Evolutionary conservation across 2,113 vertebrate species (phyloP).

Genomic region (Pygoscelis adeliae): DNA sequence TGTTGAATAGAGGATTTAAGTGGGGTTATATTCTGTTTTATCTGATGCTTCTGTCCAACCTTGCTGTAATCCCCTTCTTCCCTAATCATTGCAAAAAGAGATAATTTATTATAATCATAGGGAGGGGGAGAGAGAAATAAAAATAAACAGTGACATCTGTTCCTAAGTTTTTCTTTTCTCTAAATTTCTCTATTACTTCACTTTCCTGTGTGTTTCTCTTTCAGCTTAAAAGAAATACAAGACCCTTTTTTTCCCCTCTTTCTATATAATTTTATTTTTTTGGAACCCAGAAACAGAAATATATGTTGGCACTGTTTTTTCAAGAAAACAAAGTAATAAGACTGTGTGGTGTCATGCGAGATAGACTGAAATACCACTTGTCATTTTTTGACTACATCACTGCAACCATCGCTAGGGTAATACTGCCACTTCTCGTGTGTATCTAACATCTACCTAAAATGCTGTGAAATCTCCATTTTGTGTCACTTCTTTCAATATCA

Average conservation of each 20-base stretch:
- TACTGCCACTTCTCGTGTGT: not conserved
- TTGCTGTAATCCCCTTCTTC: slow-evolving; percentile 2
- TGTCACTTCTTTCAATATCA: not conserved
- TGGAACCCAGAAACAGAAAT: not conserved
- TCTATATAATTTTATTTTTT: not conserved
- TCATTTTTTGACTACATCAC: not conserved
- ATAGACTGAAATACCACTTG: not conserved
- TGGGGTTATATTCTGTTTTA: not conserved
- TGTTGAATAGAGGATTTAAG: not conserved
- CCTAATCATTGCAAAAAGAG: not conserved
- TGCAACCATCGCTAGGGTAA: not conserved
- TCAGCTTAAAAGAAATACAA: not conserved
- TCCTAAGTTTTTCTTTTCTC: not conserved
- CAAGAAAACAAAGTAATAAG: not conserved
- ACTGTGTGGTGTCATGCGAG: not conserved
- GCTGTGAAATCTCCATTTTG: not conserved
- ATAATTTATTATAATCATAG: slow-evolving; percentile 13
- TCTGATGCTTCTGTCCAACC: slow-evolving; percentile 8
- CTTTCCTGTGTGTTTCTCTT: not conserved
- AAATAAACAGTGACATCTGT: slow-evolving; percentile 30
- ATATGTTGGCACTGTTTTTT: not conserved
- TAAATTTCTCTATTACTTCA: not conserved
- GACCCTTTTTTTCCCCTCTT: not conserved
- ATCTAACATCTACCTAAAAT: not conserved
- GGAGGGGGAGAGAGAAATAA: not conserved